A percentile compares a stretch with the other conserved stretches of the same genome.
Evolutionary conservation across 2,797 vertebrate species (phyloP).

Genomic region (Gephyroberyx darwinii): DNA sequence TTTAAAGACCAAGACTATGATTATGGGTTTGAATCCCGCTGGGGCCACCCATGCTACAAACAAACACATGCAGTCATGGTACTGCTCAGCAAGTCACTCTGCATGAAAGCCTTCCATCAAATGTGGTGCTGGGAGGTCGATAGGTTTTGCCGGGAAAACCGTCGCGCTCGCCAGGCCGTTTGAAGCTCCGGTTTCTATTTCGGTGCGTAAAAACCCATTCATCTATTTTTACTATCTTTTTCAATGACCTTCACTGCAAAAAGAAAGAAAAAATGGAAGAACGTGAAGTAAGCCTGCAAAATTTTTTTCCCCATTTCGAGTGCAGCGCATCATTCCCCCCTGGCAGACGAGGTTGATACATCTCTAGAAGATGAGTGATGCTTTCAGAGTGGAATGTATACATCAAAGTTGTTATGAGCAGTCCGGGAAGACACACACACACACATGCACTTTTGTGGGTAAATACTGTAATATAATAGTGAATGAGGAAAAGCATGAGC

Average conservation of each 20-base stretch:
- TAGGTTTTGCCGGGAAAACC: conserved; percentile 73
- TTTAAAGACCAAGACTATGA: conserved; percentile 66
- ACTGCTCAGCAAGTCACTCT: conserved; percentile 46
- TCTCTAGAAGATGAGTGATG: background rate
- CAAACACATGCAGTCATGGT: conserved; percentile 60
- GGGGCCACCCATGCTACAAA: conserved; percentile 78
- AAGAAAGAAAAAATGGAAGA: conserved; percentile 30
- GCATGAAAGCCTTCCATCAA: conserved; percentile 69
- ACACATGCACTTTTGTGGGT: background rate
- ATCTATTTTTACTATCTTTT: conserved; percentile 74
- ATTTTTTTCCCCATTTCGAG: background rate
- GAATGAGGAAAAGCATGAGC: background rate
- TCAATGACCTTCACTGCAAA: conserved; percentile 39
- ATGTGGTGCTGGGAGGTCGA: conserved; percentile 61
- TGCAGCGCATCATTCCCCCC: background rate
- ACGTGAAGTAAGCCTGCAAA: background rate
- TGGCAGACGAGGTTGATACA: background rate
- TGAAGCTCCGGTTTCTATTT: conserved; percentile 74
- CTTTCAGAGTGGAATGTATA: background rate
- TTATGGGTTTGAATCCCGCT: conserved; percentile 66
- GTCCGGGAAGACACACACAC: conserved; percentile 14
- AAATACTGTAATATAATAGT: conserved; percentile 24
- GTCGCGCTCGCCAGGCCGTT: conserved; percentile 54
- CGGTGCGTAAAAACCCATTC: conserved; percentile 65
- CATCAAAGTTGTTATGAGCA: background rate